Evolutionary conservation across 2,888 invertebrate genomes (phyloP).

Genomic region (Bruchidius siliquastri): DNA sequence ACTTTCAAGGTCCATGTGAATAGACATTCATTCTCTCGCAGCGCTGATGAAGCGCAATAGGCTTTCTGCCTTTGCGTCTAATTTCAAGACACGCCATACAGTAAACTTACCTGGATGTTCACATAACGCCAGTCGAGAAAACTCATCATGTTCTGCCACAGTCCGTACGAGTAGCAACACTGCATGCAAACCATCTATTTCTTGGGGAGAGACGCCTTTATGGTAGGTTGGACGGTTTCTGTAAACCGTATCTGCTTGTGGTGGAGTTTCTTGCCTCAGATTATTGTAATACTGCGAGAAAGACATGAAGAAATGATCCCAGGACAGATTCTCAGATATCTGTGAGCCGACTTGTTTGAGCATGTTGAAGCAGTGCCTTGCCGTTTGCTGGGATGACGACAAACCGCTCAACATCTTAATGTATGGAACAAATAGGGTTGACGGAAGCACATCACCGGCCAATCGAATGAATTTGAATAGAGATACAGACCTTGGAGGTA

Average conservation of each 20-base stretch:
- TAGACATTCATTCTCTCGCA: too few species aligned
- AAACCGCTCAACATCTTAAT: constrained; percentile 81
- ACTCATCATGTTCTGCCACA: constrained; percentile 75
- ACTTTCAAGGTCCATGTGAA: too few species aligned
- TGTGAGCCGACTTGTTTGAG: constrained; percentile 55
- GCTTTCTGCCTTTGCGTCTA: too few species aligned
- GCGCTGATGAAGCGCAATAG: too few species aligned
- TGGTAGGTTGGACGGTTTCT: constrained; percentile 42
- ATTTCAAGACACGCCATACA: too few species aligned
- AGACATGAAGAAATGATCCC: constrained; percentile 83
- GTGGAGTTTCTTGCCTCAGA: constrained; percentile 64
- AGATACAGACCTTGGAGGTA: constrained; percentile 67
- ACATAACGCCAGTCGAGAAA: constrained; percentile 74
- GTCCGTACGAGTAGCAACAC: constrained; percentile 73
- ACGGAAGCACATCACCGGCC: constrained; percentile 80
- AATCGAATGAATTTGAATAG: constrained; percentile 87
- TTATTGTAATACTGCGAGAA: constrained; percentile 68
- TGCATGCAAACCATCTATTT: constrained; percentile 79
- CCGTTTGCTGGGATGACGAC: constrained; percentile 70
- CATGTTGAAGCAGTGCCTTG: constrained; percentile 72
- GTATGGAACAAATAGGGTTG: constrained; percentile 81
- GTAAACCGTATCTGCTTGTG: constrained; percentile 62
- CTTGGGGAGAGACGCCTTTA: constrained; percentile 70
- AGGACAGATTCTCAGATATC: constrained; percentile 55
- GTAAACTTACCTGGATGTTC: constrained; percentile 60